A percentile compares a stretch with the other conserved stretches of the same genome.
phyloP scores from a whole-genome alignment of 2,113 vertebrate species.

The rat (Rattus norvegicus) region GRCr8 NC_086036.1:56711501-56712000 shows the following conservation, averaged over 20 bases:
- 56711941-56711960: accelerated
- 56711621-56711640: neutral
- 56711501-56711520: conserved; percentile 83
- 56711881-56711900: neutral
- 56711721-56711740: neutral
- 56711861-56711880: neutral
- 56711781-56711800: neutral
- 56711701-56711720: neutral
- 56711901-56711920: neutral
- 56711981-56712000: too few relatives aligned
- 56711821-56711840: neutral
- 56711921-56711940: neutral
- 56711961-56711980: neutral
- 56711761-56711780: neutral
- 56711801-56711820: neutral
- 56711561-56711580: neutral
- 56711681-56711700: neutral
- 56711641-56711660: neutral
- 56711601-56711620: neutral
- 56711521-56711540: conserved; percentile 56
- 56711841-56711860: neutral
- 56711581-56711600: neutral
- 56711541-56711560: neutral
- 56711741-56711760: neutral
- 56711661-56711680: neutral